Evolutionary conservation across 1,140 invertebrate species (phyloP).

Genomic region (Hycleus cichorii): DNA sequence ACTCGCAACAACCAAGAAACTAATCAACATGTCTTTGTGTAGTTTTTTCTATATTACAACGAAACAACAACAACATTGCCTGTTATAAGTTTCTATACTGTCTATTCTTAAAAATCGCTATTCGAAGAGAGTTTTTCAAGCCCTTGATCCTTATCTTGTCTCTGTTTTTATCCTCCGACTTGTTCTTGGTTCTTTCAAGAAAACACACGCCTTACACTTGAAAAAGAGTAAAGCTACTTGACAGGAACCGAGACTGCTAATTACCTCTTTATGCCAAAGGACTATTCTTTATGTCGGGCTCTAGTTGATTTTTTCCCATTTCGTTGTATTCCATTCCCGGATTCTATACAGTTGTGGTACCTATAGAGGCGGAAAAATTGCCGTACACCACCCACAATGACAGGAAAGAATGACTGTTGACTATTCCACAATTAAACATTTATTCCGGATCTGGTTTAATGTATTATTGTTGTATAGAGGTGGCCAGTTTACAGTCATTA

Average conservation of each 20-base stretch:
- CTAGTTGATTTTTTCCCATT: background rate
- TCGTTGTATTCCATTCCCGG: too few species aligned
- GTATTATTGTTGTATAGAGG: too few species aligned
- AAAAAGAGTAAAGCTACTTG: slow-evolving; percentile 30
- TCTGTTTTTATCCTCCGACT: background rate
- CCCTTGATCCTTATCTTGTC: slow-evolving; percentile 24
- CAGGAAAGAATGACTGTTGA: background rate
- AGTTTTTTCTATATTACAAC: too few species aligned
- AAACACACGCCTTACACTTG: slow-evolving; percentile 22
- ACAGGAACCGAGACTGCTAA: slow-evolving; percentile 34
- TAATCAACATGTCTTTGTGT: too few species aligned
- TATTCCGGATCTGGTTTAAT: background rate
- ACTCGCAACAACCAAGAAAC: too few species aligned
- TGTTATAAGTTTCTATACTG: too few species aligned
- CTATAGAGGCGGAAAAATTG: background rate
- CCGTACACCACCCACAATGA: slow-evolving; percentile 6
- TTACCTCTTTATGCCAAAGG: slow-evolving; percentile 31
- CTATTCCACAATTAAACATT: too few species aligned
- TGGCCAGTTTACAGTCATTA: too few species aligned
- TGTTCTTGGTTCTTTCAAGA: slow-evolving; percentile 3
- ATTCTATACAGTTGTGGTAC: too few species aligned
- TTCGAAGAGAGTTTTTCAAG: too few species aligned
- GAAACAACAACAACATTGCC: too few species aligned
- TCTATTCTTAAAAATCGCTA: too few species aligned
- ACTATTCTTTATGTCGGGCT: slow-evolving; percentile 25